Conservation (phyloP, 1,140 invertebrate species). For the Eurosta solidaginis region DNA sequence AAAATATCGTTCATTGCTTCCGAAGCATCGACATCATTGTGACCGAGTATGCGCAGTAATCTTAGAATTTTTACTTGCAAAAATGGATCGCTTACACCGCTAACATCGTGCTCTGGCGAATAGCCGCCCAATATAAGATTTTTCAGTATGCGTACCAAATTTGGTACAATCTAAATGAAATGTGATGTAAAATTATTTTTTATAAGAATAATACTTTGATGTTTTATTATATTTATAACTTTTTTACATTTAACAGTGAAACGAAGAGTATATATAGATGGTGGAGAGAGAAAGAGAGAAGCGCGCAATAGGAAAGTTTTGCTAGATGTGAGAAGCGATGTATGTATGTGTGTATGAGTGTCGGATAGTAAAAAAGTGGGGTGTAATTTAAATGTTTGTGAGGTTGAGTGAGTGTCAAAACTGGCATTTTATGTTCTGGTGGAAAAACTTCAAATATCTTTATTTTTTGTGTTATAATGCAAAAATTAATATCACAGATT, state of each 20-base stretch:
- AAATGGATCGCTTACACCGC: constrained; percentile 98
- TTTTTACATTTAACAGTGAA: neutral
- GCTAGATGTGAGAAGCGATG: too few species aligned
- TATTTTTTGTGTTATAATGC: too few species aligned
- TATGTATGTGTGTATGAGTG: too few species aligned
- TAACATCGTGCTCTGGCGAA: constrained; percentile 99
- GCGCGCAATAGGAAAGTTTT: too few species aligned
- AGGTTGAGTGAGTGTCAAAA: too few species aligned
- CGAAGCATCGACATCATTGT: constrained; percentile 93
- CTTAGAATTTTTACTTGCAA: constrained; percentile 98
- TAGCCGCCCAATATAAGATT: constrained; percentile 98
- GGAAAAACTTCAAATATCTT: too few species aligned
- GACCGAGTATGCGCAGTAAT: constrained; percentile 90
- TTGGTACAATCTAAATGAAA: constrained; percentile 87
- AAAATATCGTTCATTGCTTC: constrained; percentile 99
- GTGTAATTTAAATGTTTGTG: too few species aligned
- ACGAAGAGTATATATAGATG: neutral
- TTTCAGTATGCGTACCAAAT: constrained; percentile 96
- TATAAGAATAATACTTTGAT: neutral
- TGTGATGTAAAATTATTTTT: neutral
- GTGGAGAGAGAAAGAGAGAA: too few species aligned
- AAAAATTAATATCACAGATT: too few species aligned
- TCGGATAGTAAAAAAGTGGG: too few species aligned
- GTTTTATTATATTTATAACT: neutral
- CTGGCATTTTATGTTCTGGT: too few species aligned